These are phyloP conservation scores for Ophion ventricosus DNA, from an alignment of 2,888 invertebrate species.

Conservation along the genomic window DNA sequence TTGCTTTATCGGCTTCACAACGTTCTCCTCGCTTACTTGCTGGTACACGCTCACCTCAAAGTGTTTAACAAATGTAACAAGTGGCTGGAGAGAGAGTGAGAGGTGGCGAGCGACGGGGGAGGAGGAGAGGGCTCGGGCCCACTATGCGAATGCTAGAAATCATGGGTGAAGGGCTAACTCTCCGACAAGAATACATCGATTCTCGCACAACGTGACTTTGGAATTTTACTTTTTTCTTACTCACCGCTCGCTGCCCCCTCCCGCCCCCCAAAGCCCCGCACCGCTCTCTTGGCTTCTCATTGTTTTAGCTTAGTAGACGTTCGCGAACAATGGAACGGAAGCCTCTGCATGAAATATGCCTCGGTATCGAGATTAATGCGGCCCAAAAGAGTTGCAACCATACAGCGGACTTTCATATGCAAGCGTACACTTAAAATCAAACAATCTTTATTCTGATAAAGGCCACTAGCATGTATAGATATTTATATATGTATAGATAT, in stretches of 20 bases:
- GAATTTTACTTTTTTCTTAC: conserved; percentile 39
- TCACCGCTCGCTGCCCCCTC: conserved; percentile 1
- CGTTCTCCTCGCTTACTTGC: conserved; percentile 38
- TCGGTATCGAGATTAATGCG: conserved; percentile 29
- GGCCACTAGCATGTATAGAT: too few relatives aligned
- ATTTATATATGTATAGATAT: too few relatives aligned
- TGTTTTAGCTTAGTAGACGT: conserved; percentile 25
- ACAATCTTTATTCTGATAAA: conserved; percentile 11
- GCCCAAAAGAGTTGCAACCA: conserved; percentile 18
- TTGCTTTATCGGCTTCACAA: conserved; percentile 29
- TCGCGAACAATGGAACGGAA: conserved; percentile 44
- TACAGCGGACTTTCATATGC: conserved; percentile 10
- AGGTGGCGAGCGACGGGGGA: background rate
- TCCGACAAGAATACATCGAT: conserved; percentile 49
- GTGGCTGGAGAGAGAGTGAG: conserved; percentile 33
- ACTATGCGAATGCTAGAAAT: conserved; percentile 41
- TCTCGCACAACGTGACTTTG: conserved; percentile 49
- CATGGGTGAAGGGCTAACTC: conserved; percentile 59
- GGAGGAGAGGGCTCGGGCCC: conserved; percentile 15
- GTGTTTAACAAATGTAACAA: conserved; percentile 64
- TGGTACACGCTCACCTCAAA: conserved; percentile 37
- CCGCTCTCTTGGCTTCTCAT: conserved; percentile 15
- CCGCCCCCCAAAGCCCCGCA: too few relatives aligned
- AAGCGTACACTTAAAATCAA: conserved; percentile 10
- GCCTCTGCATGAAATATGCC: conserved; percentile 25